Evolutionary conservation across 2,888 invertebrate species (phyloP).

Genomic region (Leptopterna dolabrata): DNA sequence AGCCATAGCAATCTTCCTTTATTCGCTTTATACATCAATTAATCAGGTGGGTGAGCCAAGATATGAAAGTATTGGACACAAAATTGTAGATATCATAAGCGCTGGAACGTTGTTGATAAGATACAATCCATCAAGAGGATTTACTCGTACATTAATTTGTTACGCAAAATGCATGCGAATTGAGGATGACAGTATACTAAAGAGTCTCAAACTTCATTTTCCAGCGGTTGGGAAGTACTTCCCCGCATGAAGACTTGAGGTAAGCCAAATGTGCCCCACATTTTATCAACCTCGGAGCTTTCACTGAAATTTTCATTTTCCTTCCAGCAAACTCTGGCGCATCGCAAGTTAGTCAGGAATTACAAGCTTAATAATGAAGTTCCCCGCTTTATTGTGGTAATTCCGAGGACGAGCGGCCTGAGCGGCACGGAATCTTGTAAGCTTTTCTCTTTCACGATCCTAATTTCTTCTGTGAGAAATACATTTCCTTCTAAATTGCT

Average conservation of each 20-base stretch:
- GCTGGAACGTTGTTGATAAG: no score
- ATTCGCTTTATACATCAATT: no score
- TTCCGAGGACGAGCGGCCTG: neutral
- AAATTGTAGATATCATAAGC: no score
- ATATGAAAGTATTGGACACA: no score
- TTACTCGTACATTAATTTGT: no score
- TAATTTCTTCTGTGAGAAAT: neutral
- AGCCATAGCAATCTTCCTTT: no score
- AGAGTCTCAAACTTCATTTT: neutral
- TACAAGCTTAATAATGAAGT: constrained; percentile 32
- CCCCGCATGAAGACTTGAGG: neutral
- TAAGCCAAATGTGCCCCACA: constrained; percentile 35
- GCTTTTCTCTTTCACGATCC: neutral
- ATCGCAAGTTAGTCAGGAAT: constrained; percentile 20
- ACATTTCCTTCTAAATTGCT: neutral
- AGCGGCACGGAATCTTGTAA: neutral
- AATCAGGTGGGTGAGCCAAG: no score
- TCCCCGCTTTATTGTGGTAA: neutral
- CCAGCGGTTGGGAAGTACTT: neutral
- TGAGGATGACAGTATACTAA: neutral
- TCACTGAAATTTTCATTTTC: constrained; percentile 19
- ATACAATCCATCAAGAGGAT: no score
- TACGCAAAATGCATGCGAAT: no score
- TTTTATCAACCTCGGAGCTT: constrained; percentile 9
- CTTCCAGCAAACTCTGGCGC: constrained; percentile 4